phyloP scores from a whole-genome alignment of 2,113 vertebrate species.

The Hippocampus abdominalis region DNA sequence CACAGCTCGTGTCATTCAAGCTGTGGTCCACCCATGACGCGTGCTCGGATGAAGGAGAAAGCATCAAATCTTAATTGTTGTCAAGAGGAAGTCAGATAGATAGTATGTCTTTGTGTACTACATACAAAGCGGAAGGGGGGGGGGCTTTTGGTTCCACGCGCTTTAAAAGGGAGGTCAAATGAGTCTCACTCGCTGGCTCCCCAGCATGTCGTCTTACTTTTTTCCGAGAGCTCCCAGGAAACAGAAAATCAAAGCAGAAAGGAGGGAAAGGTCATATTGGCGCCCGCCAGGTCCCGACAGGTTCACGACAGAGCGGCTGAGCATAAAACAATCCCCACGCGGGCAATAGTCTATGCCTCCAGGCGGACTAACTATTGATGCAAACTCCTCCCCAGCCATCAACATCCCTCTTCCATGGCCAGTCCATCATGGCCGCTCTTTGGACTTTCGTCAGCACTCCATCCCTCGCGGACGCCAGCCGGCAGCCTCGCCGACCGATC shows the following conservation, averaged over 20 bases:
- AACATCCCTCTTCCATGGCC: slow-evolving; percentile 36
- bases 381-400: slow-evolving; percentile 48
- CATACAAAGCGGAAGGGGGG: not conserved
- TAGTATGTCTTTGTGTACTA: not conserved
- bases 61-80: slow-evolving; percentile 2
- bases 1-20: slow-evolving; percentile 19
- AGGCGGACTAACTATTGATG: slow-evolving; percentile 36
- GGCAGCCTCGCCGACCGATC: slow-evolving; percentile 54
- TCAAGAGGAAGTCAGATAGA: not conserved
- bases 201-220: not conserved
- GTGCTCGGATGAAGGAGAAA: not conserved
- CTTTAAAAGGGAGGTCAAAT: slow-evolving; percentile 19
- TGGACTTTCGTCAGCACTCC: slow-evolving; percentile 68
- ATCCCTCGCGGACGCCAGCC: slow-evolving; percentile 65
- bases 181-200: slow-evolving; percentile 2
- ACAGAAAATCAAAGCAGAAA: slow-evolving; percentile 6
- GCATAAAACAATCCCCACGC: not conserved
- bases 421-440: slow-evolving; percentile 59
- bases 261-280: slow-evolving; percentile 1
- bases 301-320: not conserved
- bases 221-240: not conserved
- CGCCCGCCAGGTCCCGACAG: not conserved
- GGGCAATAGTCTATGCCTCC: slow-evolving; percentile 13
- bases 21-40: not conserved
- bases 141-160: not conserved